A percentile compares a stretch with the other conserved stretches of the same genome.
Evolutionary conservation across 2,113 vertebrate genomes (phyloP).

Genomic region (Trematomus loennbergii): DNA sequence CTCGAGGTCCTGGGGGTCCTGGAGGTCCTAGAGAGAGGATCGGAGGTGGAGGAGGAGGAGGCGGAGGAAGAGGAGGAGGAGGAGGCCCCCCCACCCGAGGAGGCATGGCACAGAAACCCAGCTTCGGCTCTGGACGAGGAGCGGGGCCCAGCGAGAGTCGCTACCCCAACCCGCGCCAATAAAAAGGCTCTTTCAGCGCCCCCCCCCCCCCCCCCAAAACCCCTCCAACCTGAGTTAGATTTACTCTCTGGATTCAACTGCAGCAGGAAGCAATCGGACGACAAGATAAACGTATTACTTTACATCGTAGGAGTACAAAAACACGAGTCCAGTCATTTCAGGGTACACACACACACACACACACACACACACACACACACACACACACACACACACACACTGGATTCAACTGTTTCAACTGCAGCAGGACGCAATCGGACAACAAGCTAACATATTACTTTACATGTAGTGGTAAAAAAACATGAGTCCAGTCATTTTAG

Average conservation of each 20-base stretch:
- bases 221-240: conserved; percentile 49
- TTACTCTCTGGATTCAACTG: conserved; percentile 34
- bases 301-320: background rate
- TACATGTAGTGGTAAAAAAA: no score
- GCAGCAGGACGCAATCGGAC: no score
- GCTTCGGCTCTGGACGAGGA: conserved; percentile 93
- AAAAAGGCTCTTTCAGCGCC: conserved; percentile 64
- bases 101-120: conserved; percentile 95
- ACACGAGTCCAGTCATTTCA: no score
- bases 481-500: background rate
- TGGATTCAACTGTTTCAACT: no score
- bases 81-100: conserved; percentile 89
- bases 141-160: conserved; percentile 84
- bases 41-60: conserved; percentile 84
- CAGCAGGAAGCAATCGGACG: conserved; percentile 63
- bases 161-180: conserved; percentile 88
- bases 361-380: no score
- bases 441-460: no score
- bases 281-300: background rate
- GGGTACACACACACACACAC: no score
- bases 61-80: conserved; percentile 86
- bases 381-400: no score
- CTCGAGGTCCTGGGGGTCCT: conserved; percentile 93
- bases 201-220: background rate
- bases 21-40: conserved; percentile 92